These are phyloP conservation scores for Chrysotoxum bicinctum DNA, from an alignment of 2,888 invertebrate genomes.

Conservation along the genomic window DNA sequence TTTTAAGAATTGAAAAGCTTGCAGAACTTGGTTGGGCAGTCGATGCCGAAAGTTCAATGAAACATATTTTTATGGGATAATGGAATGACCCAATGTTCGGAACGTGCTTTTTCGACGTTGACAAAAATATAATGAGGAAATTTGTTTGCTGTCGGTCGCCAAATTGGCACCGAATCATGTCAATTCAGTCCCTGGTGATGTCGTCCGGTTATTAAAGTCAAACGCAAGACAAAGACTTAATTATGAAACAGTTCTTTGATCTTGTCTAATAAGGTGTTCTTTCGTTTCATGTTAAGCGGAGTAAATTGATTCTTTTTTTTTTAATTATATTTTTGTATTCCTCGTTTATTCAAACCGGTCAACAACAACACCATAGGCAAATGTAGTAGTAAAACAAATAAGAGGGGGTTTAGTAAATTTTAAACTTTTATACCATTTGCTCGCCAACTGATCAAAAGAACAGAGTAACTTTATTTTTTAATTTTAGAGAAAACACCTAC, in stretches of 20 bases:
- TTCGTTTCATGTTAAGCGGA: not conserved
- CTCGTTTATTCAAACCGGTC: too few species aligned
- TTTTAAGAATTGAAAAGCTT: not conserved
- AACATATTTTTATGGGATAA: constrained; percentile 61
- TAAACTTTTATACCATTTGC: too few species aligned
- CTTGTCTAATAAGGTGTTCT: not conserved
- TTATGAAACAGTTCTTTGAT: not conserved
- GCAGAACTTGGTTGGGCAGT: not conserved
- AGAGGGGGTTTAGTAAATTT: too few species aligned
- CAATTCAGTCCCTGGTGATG: not conserved
- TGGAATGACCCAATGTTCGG: constrained; percentile 51
- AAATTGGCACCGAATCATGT: constrained; percentile 14
- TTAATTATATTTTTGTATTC: too few species aligned
- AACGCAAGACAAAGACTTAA: not conserved
- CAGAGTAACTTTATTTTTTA: too few species aligned
- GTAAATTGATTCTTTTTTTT: not conserved
- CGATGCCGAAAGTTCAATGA: constrained; percentile 53
- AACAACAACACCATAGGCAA: too few species aligned
- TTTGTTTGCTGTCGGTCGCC: constrained; percentile 27
- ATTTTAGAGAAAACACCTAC: too few species aligned
- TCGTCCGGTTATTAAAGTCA: not conserved
- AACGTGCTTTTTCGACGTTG: constrained; percentile 58
- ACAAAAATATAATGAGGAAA: constrained; percentile 55
- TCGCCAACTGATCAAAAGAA: too few species aligned
- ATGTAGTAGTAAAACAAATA: too few species aligned